Percentiles rank a stretch among this genome's conserved stretches.
Conservation (phyloP, 2,113 vertebrate genomes). For the Pterocles orientalis region DNA sequence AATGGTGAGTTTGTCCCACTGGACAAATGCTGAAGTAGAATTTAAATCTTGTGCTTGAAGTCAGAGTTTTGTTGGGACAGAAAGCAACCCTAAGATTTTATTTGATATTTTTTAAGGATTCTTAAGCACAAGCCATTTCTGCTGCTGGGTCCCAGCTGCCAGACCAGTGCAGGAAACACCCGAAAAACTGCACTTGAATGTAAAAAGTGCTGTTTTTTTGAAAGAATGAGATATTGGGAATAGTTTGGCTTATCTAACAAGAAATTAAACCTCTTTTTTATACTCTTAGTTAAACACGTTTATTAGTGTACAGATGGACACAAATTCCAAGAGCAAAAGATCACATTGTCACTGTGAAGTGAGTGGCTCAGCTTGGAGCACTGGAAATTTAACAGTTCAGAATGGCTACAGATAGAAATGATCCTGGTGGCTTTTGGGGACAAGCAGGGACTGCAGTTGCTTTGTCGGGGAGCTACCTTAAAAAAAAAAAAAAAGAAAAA, state of each 20-base stretch:
- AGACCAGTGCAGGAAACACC: background rate
- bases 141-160: background rate
- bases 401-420: background rate
- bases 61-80: background rate
- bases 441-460: rapidly evolving
- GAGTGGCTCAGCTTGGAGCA: background rate
- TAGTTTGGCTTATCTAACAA: background rate
- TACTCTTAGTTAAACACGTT: background rate
- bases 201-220: background rate
- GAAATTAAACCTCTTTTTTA: background rate
- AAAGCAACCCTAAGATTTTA: background rate
- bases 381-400: background rate
- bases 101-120: background rate
- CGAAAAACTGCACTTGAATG: background rate
- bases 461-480: background rate
- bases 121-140: background rate
- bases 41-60: background rate
- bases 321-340: background rate
- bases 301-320: background rate
- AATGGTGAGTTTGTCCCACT: background rate
- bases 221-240: background rate
- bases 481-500: background rate
- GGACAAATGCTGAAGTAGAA: background rate
- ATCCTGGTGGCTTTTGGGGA: background rate
- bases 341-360: rapidly evolving